These are phyloP conservation scores for Gallinago solitaria DNA, from an alignment of 2,797 vertebrate species.

Conservation along the genomic window DNA sequence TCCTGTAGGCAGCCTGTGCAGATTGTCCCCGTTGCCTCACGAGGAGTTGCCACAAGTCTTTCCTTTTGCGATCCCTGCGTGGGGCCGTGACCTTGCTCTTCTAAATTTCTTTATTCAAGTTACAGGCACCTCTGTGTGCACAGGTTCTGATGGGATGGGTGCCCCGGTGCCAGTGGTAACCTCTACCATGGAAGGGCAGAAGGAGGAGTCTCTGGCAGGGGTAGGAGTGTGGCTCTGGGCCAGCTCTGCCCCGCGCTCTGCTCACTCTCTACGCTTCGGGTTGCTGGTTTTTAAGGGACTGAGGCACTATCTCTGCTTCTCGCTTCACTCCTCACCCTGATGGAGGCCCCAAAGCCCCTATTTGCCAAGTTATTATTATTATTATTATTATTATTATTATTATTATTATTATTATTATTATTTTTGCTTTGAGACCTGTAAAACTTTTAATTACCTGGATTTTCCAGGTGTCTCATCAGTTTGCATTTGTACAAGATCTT, in stretches of 20 bases:
- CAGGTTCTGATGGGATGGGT: not conserved
- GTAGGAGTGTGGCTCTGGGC: not conserved
- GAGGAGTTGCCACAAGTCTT: not conserved
- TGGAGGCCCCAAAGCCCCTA: not conserved
- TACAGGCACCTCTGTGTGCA: not conserved
- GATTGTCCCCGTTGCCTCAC: not conserved
- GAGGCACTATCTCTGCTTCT: not conserved
- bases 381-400: accelerated
- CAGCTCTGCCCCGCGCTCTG: not conserved
- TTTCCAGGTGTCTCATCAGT: not conserved
- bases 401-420: accelerated
- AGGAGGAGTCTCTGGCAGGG: accelerated
- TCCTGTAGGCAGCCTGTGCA: not conserved
- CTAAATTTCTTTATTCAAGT: constrained; percentile 24
- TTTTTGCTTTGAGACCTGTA: not conserved
- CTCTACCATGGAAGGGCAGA: constrained; percentile 10
- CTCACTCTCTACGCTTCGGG: not conserved
- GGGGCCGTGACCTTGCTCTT: not conserved
- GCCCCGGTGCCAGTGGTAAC: not conserved
- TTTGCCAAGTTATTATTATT: not conserved
- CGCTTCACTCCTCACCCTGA: not conserved
- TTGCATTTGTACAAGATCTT: not conserved
- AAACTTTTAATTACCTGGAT: not conserved
- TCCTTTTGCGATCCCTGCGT: not conserved
- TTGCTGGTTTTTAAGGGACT: not conserved